Evolutionary conservation across 2,888 invertebrate genomes (phyloP), one percentile per base, ranked within the genome.

Genomic region (Petrolisthes cinctipes): DNA sequence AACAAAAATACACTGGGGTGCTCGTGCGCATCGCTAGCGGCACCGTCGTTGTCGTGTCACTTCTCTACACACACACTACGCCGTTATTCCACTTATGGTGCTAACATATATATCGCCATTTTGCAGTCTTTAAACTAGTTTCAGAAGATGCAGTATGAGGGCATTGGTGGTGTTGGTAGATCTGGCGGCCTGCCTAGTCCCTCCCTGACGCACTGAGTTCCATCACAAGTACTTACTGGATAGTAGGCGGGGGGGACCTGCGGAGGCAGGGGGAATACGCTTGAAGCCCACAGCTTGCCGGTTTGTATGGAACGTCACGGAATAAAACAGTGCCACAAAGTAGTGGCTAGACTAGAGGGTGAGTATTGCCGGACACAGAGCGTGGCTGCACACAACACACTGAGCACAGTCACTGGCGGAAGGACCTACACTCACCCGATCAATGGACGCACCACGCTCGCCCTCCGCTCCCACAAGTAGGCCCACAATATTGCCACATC

Each of bases 281-380:
- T 90, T 81, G 90, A 89, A 86, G 88, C 90, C 90, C 90, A 90
- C 90, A 90, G 90, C 84, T 90, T 90, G 90, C 86, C 90, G 90
- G 90, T 90, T 90, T 86, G 53, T 75, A 66, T 68, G 54, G 83
- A 86, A 86, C 83, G 78, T 86, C 86, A 86, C 86, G 83, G 79
- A 86, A 86, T 86, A 89, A 89, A 89, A 83, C 81, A 51, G 86
- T 51, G 89, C 89, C 89, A 89, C 89, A 79, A 82, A 86, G 86
- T 78, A 82, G 89, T 89, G 89, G 89, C 89, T 83, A 75, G 89
- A 89, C 89, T 89, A 89, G 89, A 89, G 80, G 79, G 82, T 89
- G 89, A 89, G 89, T 89, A 89, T 89, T 89, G 82, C 61, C 80
- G 84, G 86, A 89, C 79, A 83, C 79, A 84, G 86, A 80, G 75